Evolutionary conservation across 2,797 vertebrate genomes (phyloP), one percentile per base, ranked within the genome.

Genomic region (Alauda arvensis): DNA sequence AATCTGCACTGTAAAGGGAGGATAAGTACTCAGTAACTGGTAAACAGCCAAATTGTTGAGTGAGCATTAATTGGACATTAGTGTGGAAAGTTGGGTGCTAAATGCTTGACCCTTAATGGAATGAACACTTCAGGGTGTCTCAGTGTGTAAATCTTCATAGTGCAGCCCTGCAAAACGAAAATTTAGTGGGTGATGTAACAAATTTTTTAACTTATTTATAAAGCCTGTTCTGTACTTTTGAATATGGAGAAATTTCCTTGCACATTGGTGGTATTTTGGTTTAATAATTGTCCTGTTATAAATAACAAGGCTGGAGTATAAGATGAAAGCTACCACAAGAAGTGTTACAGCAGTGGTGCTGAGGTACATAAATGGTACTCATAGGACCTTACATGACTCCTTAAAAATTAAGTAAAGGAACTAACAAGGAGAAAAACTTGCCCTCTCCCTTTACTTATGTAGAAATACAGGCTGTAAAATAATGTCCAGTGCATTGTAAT

Each of bases 401-500:
- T 90, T 90, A 82, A 87, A 78, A 85, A 66, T 56, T 59, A 82
- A 75, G 71, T 76, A 82, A 83, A 87, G 45, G 68, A 96, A 76
- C 76, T 88, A 90, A 93, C 56, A 37, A 86, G 66, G 68, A 93
- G 72, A 71, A 92, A 71, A 81, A 82, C 24, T 81, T 89, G 48
- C 37, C 55, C 82, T 90, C 83, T 77, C 57, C 83, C 69, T 90
- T 94, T 87, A 91, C 76, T 49, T 62, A n/a, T 77, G 88, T 89
- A 92, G 89, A 94, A 90, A 91, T 75, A 72, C 65, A 93, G 92
- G 90, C 88, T 96, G 94, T 97, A 96, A 96, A 88, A 93, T 94
- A 95, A 57, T 93, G 77, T 14, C 74, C 71, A 78, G 71, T 92
- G 92, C 93, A 77, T 70, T 97, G 95, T 97, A 96, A 95, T 93